Conservation (phyloP, 2,888 invertebrate species). For the Eremobia ochroleuca region DNA sequence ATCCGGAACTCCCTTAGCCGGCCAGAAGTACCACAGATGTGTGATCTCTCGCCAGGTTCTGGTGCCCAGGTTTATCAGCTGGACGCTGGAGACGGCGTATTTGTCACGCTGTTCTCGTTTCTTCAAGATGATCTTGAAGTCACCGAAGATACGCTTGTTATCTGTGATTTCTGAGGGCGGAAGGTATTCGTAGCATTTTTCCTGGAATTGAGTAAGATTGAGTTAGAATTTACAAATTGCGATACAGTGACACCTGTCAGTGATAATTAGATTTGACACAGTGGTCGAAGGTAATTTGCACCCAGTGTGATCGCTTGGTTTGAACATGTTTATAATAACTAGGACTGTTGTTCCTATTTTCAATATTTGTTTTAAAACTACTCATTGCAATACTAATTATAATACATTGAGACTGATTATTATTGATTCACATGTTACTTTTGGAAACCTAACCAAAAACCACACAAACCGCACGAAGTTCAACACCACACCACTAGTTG, state of each 20-base stretch:
- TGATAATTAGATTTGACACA: background rate
- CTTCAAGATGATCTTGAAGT: slow-evolving; percentile 96
- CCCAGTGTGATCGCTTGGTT: background rate
- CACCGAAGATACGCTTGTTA: slow-evolving; percentile 96
- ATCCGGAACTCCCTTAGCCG: slow-evolving; percentile 95
- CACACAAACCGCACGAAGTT: no score
- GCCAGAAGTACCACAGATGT: slow-evolving; percentile 99
- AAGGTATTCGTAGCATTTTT: slow-evolving; percentile 97
- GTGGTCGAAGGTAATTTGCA: background rate
- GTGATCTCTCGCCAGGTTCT: slow-evolving; percentile 96
- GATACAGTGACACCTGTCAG: background rate
- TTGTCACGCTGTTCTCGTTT: slow-evolving; percentile 97
- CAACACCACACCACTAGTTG: background rate
- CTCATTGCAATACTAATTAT: background rate
- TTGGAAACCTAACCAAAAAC: background rate
- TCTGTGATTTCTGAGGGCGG: slow-evolving; percentile 98
- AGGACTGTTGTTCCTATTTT: no score
- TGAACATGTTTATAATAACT: background rate
- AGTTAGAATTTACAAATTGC: background rate
- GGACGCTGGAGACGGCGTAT: slow-evolving; percentile 96
- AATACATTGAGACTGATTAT: background rate
- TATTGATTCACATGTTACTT: background rate
- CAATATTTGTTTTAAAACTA: background rate
- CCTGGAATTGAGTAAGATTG: slow-evolving; percentile 87
- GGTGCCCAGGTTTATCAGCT: slow-evolving; percentile 95